Percentiles rank a stretch among this genome's conserved stretches.
phyloP scores from a whole-genome alignment of 1,140 invertebrate species.

The Eumeta japonica region DNA sequence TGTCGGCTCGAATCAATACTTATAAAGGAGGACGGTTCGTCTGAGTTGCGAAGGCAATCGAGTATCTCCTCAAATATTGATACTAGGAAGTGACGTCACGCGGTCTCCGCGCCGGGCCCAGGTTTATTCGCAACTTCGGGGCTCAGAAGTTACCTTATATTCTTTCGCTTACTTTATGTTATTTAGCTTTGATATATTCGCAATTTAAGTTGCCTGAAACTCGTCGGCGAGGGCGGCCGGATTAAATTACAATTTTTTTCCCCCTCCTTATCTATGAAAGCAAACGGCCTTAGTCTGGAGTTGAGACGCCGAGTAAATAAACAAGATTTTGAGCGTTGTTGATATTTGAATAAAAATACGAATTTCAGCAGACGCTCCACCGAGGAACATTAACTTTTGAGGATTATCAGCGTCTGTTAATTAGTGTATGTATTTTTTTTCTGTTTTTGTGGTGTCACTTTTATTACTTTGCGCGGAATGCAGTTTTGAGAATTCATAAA shows the following conservation, averaged over 20 bases:
- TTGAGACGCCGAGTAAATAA: too few species aligned
- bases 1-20: conserved; percentile 43
- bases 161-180: conserved; percentile 49
- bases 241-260: conserved; percentile 49
- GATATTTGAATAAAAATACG: too few species aligned
- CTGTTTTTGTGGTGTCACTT: too few species aligned
- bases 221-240: conserved; percentile 31
- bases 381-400: too few species aligned
- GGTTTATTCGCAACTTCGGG: conserved; percentile 24
- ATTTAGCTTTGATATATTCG: conserved; percentile 55
- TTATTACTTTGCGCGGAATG: too few species aligned
- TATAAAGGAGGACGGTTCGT: conserved; percentile 48
- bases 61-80: conserved; percentile 43
- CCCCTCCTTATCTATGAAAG: conserved; percentile 22
- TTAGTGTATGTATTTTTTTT: too few species aligned
- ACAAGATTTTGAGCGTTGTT: too few species aligned
- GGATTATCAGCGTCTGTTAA: too few species aligned
- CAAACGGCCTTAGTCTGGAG: conserved; percentile 30
- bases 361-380: too few species aligned
- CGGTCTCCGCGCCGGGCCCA: too few species aligned
- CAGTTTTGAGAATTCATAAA: too few species aligned
- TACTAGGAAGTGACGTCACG: conserved; percentile 20
- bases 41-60: conserved; percentile 44
- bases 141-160: conserved; percentile 44
- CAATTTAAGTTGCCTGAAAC: conserved; percentile 53